Evolutionary conservation across 2,797 vertebrate species (phyloP).

Genomic region (Pipistrellus pygmaeus): DNA sequence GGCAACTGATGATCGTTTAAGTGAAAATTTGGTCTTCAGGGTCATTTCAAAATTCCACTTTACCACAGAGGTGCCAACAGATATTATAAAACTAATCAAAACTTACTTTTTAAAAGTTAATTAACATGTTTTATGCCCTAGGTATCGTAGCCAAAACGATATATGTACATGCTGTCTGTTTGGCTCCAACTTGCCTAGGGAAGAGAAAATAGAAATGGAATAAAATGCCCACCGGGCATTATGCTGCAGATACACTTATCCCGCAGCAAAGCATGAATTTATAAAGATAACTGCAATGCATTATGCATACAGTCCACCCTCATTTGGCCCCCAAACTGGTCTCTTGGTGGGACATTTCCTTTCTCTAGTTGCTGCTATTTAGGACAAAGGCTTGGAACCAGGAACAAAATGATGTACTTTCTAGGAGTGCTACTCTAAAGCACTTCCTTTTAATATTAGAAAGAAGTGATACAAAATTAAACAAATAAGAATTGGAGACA

Average conservation of each 20-base stretch:
- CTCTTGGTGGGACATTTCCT: constrained; percentile 53
- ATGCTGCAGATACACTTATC: constrained; percentile 69
- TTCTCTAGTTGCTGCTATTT: constrained; percentile 47
- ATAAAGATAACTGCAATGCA: constrained; percentile 66
- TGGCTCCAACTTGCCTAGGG: constrained; percentile 69
- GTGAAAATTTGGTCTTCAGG: constrained; percentile 59
- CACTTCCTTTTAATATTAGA: constrained; percentile 38
- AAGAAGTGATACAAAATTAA: constrained; percentile 51
- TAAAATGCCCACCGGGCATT: constrained; percentile 65
- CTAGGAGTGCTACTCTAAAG: background rate
- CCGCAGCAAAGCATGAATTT: constrained; percentile 65
- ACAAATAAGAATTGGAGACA: constrained; percentile 17
- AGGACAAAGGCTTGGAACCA: constrained; percentile 57
- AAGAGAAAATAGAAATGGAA: constrained; percentile 72
- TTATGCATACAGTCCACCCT: constrained; percentile 35
- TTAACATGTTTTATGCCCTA: constrained; percentile 79
- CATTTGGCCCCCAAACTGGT: constrained; percentile 56
- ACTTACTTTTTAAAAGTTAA: constrained; percentile 79
- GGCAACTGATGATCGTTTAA: background rate
- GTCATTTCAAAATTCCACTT: constrained; percentile 51
- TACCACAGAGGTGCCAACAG: constrained; percentile 59
- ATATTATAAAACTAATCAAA: constrained; percentile 80
- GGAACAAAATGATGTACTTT: constrained; percentile 17
- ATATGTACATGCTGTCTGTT: constrained; percentile 74
- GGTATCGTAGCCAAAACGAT: constrained; percentile 74